A percentile compares a stretch with the other conserved stretches of the same genome.
These are phyloP conservation scores for Leucophenga varia DNA, from an alignment of 1,140 invertebrate species.

Conservation along the genomic window DNA sequence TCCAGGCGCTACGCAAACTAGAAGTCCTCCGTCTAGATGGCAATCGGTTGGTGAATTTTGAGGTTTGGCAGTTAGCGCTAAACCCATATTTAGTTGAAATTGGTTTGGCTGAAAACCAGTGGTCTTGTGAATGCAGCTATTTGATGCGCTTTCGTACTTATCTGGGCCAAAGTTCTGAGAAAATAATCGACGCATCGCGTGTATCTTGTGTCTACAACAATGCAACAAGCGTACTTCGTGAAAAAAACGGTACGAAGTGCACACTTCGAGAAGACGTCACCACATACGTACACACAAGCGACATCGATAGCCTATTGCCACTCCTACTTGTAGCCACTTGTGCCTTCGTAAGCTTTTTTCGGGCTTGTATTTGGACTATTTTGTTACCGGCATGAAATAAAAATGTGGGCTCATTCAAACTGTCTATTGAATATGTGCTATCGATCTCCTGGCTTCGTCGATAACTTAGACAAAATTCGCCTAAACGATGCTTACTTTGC, in stretches of 20 bases:
- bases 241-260: constrained; percentile 70
- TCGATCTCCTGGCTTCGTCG: constrained; percentile 71
- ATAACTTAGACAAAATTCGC: constrained; percentile 77
- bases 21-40: constrained; percentile 83
- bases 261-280: constrained; percentile 67
- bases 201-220: constrained; percentile 70
- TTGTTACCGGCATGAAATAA: constrained; percentile 78
- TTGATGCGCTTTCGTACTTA: constrained; percentile 75
- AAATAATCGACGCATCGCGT: constrained; percentile 70
- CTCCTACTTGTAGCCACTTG: constrained; percentile 73
- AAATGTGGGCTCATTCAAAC: constrained; percentile 84
- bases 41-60: constrained; percentile 78
- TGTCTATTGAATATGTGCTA: constrained; percentile 77
- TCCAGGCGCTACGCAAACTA: constrained; percentile 75
- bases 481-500: constrained; percentile 89
- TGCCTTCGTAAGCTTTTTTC: constrained; percentile 70
- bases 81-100: constrained; percentile 80
- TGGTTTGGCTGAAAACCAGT: constrained; percentile 79
- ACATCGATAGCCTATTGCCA: constrained; percentile 78
- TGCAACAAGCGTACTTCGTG: constrained; percentile 65
- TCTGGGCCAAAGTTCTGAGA: constrained; percentile 71
- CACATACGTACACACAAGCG: constrained; percentile 71
- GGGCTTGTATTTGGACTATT: constrained; percentile 73
- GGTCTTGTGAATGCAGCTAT: constrained; percentile 87
- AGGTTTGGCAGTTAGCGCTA: constrained; percentile 72